Percentiles rank a stretch among this genome's conserved stretches.
phyloP scores from a whole-genome alignment of 2,797 vertebrate species.

The Centroberyx gerrardi region DNA sequence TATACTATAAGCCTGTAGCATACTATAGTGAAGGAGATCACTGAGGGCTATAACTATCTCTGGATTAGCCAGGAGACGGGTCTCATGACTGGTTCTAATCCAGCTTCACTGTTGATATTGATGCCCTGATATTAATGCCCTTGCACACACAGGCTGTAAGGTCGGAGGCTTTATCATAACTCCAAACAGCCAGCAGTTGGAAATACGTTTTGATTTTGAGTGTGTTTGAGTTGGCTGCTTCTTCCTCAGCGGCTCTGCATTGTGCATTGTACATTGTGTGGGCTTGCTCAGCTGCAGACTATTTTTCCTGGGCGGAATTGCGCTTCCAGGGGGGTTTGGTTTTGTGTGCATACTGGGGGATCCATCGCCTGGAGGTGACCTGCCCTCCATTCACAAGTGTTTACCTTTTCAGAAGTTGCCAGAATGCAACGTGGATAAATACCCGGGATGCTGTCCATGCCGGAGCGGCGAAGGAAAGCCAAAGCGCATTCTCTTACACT shows the following conservation, averaged over 20 bases:
- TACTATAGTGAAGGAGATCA: background rate
- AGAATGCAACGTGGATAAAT: conserved; percentile 59
- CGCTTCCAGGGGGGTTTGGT: conserved; percentile 46
- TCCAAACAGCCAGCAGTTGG: conserved; percentile 37
- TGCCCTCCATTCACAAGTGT: conserved; percentile 58
- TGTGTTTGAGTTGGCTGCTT: conserved; percentile 67
- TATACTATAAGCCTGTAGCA: background rate
- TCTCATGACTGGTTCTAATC: conserved; percentile 56
- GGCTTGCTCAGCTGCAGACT: conserved; percentile 64
- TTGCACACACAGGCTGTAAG: conserved; percentile 44
- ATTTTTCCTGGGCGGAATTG: conserved; percentile 62
- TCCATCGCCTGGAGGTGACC: conserved; percentile 54
- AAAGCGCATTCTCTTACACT: conserved; percentile 8
- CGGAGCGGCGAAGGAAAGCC: conserved; percentile 37
- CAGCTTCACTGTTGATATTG: conserved; percentile 37
- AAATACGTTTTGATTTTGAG: conserved; percentile 5
- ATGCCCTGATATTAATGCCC: conserved; percentile 37
- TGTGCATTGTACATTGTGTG: conserved; percentile 68
- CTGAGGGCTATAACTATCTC: conserved; percentile 33
- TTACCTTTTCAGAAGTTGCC: conserved; percentile 65
- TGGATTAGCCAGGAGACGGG: conserved; percentile 47
- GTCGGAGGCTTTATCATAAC: conserved; percentile 17
- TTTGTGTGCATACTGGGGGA: conserved; percentile 49
- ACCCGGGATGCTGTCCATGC: conserved; percentile 54
- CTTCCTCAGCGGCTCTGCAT: conserved; percentile 44